Percentiles rank a stretch among this genome's conserved stretches.
Evolutionary conservation across 2,797 vertebrate species (phyloP).

Genomic region (Danio aesculapii): DNA sequence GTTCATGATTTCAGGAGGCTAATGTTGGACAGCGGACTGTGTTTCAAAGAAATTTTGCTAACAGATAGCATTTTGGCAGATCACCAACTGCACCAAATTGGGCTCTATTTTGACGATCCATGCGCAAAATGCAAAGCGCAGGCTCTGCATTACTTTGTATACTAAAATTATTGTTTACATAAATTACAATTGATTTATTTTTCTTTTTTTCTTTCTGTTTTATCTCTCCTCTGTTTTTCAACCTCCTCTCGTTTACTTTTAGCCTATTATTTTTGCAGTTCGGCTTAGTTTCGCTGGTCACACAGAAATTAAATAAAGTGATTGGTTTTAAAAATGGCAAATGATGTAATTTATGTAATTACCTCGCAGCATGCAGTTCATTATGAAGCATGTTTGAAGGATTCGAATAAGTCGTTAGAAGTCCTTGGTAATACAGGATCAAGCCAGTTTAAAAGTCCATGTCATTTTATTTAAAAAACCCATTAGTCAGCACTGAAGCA

Average conservation of each 20-base stretch:
- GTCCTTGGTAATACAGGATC: slow-evolving; percentile 10
- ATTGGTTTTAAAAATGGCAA: not conserved
- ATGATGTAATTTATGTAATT: not conserved
- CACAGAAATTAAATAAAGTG: not conserved
- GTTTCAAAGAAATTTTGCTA: no score
- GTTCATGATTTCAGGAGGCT: no score
- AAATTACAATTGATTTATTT: no score
- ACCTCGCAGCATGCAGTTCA: not conserved
- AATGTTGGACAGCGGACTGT: no score
- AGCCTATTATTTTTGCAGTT: not conserved
- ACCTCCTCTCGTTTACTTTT: not conserved
- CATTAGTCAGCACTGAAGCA: slow-evolving; percentile 12
- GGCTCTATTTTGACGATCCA: no score
- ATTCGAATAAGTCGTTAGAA: slow-evolving; percentile 4
- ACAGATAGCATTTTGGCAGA: no score
- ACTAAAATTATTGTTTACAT: no score
- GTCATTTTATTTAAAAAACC: not conserved
- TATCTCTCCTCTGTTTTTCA: no score
- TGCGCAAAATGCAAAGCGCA: no score
- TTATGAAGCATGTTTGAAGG: not conserved
- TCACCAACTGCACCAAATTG: no score
- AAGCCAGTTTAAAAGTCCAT: not conserved
- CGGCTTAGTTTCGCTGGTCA: not conserved
- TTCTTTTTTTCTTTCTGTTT: no score
- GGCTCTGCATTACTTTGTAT: no score